Conservation (phyloP, 2,113 vertebrate genomes). For the Connochaetes taurinus region DNA sequence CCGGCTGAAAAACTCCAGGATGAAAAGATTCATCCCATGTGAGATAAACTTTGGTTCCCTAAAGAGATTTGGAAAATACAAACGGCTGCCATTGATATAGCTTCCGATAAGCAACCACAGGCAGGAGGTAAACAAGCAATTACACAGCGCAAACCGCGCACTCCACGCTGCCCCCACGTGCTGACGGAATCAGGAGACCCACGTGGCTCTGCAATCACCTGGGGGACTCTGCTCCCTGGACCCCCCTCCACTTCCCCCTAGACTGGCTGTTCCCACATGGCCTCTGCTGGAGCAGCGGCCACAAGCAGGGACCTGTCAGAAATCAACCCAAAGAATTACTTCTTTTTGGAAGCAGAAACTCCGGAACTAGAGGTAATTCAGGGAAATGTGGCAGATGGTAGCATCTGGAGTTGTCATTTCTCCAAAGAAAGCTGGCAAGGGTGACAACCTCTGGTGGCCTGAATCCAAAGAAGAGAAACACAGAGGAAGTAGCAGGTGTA, state of each 20-base stretch:
- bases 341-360: constrained; percentile 18
- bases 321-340: constrained; percentile 14
- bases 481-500: background rate
- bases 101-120: constrained; percentile 4
- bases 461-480: constrained; percentile 5
- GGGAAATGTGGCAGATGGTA: constrained; percentile 36
- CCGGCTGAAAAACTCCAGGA: background rate
- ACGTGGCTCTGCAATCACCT: fast-evolving
- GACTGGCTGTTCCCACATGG: background rate
- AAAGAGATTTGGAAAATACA: constrained; percentile 46
- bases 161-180: fast-evolving
- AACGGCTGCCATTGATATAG: constrained; percentile 23
- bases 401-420: constrained; percentile 43
- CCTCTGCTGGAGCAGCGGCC: background rate
- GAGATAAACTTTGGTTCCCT: constrained; percentile 27
- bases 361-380: background rate
- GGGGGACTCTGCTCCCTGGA: background rate
- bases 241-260: fast-evolving
- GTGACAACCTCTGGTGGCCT: constrained; percentile 20
- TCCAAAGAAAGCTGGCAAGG: constrained; percentile 23
- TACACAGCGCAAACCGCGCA: background rate
- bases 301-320: constrained; percentile 2
- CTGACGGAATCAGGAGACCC: background rate
- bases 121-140: constrained; percentile 51
- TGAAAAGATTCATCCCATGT: background rate